Evolutionary conservation across 1,140 invertebrate genomes (phyloP).

Genomic region (Plectus sambesii): DNA sequence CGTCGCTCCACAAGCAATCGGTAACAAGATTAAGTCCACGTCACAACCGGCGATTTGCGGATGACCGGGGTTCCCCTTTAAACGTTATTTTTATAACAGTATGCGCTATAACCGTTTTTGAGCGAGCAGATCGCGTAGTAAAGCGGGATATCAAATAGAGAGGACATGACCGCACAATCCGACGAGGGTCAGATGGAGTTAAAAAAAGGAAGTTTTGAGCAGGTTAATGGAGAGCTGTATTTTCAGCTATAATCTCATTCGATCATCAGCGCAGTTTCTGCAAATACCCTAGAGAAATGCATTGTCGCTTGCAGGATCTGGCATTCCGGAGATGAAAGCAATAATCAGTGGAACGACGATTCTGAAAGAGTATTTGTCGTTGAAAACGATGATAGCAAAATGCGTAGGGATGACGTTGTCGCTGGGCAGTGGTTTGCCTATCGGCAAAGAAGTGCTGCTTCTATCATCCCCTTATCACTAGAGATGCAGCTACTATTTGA

Average conservation of each 20-base stretch:
- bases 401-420: conserved; percentile 86
- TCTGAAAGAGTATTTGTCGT: conserved; percentile 91
- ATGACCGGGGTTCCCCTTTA: conserved; percentile 3
- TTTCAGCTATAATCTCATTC: no score
- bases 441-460: conserved; percentile 77
- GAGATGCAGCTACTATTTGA: conserved; percentile 9
- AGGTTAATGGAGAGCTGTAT: no score
- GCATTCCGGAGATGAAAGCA: conserved; percentile 99
- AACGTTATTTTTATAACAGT: conserved; percentile 7
- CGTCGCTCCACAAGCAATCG: conserved; percentile 51
- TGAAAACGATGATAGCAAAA: conserved; percentile 85
- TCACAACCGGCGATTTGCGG: no score
- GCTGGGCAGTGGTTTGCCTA: conserved; percentile 81
- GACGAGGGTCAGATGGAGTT: no score
- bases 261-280: no score
- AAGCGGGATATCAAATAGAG: no score
- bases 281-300: no score
- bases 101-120: no score
- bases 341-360: conserved; percentile 89
- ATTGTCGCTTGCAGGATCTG: conserved; percentile 64
- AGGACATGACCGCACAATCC: no score
- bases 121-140: no score
- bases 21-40: no score
- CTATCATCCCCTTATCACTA: neutral
- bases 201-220: no score